Conservation (phyloP, 2,113 vertebrate species). For the Callionymus lyra region DNA sequence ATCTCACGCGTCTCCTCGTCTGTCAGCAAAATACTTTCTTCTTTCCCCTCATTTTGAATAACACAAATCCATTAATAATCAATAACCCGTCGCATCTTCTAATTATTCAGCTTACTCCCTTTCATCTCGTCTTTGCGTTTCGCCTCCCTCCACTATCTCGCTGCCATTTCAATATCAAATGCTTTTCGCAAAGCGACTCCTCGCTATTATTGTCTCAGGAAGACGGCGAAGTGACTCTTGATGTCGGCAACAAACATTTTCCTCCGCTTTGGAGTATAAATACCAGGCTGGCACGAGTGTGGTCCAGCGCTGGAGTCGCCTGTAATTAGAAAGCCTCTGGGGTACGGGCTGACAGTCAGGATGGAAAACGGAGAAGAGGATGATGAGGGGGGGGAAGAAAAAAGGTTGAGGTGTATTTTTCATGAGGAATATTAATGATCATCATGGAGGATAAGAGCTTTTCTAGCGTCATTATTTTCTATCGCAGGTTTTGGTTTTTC, state of each 20-base stretch:
- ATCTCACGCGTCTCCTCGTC: too few relatives aligned
- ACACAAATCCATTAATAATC: too few relatives aligned
- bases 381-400: too few relatives aligned
- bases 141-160: slow-evolving; percentile 4
- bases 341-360: slow-evolving; percentile 6
- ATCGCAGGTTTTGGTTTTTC: not conserved
- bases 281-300: slow-evolving; percentile 16
- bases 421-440: slow-evolving; percentile 1
- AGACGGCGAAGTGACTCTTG: slow-evolving; percentile 23
- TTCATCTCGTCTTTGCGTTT: slow-evolving; percentile 3
- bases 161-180: slow-evolving; percentile 31
- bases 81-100: too few relatives aligned
- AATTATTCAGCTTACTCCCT: not conserved
- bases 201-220: slow-evolving; percentile 31
- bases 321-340: slow-evolving; percentile 12
- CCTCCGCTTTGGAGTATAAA: slow-evolving; percentile 34
- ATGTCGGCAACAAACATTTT: slow-evolving; percentile 22
- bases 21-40: too few relatives aligned
- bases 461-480: not conserved
- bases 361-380: not conserved
- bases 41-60: too few relatives aligned
- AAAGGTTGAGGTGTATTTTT: not conserved
- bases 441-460: not conserved
- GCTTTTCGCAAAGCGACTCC: slow-evolving; percentile 11
- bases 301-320: slow-evolving; percentile 6